phyloP scores from a whole-genome alignment of 2,113 vertebrate genomes.

The Hipposideros armiger region DNA sequence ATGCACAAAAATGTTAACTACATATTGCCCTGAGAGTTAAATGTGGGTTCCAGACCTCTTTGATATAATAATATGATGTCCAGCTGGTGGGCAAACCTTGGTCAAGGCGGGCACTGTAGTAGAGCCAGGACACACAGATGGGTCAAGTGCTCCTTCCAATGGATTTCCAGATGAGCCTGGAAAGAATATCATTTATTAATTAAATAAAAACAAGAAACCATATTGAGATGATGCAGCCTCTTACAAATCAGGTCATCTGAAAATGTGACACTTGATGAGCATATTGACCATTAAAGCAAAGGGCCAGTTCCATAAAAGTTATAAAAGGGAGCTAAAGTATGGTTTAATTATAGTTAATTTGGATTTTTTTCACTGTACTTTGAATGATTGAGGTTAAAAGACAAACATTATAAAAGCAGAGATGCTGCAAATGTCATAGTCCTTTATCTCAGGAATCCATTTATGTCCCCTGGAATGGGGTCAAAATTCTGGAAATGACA shows the following conservation, averaged over 20 bases:
- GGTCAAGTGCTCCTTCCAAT: not conserved
- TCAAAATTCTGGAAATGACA: not conserved
- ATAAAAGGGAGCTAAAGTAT: not conserved
- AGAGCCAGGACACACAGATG: not conserved
- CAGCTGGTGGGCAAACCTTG: not conserved
- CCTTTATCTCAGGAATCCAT: not conserved
- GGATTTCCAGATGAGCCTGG: not conserved
- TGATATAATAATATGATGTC: not conserved
- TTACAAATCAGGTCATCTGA: not conserved
- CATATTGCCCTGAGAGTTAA: not conserved
- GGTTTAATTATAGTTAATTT: not conserved
- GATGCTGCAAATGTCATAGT: not conserved
- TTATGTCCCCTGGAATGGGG: not conserved
- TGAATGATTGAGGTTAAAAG: conserved; percentile 2
- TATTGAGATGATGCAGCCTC: not conserved
- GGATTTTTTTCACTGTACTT: not conserved
- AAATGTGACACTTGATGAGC: not conserved
- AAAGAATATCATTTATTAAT: not conserved
- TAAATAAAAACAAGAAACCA: not conserved
- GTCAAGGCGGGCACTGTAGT: not conserved
- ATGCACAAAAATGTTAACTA: not conserved
- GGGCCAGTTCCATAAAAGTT: not conserved
- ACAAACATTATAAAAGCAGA: not conserved
- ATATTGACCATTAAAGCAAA: not conserved
- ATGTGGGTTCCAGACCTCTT: not conserved